Evolutionary conservation across 2,113 vertebrate species (phyloP).

Genomic region (Phaethornis superciliosus): DNA sequence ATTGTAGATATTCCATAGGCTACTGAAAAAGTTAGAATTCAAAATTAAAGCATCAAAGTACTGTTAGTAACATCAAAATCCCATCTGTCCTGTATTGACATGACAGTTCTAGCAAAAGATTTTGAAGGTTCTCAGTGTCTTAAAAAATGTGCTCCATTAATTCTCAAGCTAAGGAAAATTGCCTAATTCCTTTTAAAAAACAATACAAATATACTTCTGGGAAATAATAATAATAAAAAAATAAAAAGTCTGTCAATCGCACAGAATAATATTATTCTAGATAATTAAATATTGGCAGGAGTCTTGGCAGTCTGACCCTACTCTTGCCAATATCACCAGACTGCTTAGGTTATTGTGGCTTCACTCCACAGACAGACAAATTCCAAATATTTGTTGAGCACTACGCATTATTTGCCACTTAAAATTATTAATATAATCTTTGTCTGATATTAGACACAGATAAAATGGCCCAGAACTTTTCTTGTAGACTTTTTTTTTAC

Average conservation of each 20-base stretch:
- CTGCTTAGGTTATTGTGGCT: background rate
- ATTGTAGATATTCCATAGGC: background rate
- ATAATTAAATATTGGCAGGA: constrained; percentile 17
- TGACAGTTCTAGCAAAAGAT: background rate
- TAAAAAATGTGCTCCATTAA: background rate
- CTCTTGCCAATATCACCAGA: background rate
- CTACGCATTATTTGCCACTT: background rate
- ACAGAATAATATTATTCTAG: background rate
- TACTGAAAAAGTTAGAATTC: background rate
- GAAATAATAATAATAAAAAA: background rate
- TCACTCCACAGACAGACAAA: background rate
- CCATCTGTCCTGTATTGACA: accelerated
- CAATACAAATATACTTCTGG: background rate
- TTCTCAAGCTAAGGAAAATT: background rate
- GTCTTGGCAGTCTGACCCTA: background rate
- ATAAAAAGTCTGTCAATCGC: background rate
- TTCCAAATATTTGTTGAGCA: constrained; percentile 5
- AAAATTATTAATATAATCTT: background rate
- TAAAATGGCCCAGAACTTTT: background rate
- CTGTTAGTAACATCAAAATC: accelerated
- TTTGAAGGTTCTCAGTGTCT: background rate
- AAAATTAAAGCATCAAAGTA: background rate
- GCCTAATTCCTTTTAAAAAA: background rate
- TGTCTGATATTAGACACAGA: background rate
- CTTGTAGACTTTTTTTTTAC: background rate